Evolutionary conservation across 2,888 invertebrate species (phyloP).

Genomic region (Plagiodera versicolora): DNA sequence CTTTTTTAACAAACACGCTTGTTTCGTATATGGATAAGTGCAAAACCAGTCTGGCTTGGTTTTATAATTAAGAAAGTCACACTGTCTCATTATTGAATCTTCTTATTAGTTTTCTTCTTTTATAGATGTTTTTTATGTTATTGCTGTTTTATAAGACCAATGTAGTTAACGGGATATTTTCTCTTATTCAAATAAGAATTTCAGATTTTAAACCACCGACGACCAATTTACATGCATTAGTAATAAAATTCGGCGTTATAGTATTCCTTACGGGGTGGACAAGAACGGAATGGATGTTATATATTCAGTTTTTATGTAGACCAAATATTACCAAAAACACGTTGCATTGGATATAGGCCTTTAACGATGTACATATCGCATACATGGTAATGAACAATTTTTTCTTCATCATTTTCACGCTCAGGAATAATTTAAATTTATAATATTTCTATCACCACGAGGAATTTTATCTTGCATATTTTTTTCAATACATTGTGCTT

Average conservation of each 20-base stretch:
- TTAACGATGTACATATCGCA: no score
- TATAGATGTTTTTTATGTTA: constrained; percentile 27
- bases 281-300: no score
- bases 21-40: constrained; percentile 30
- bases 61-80: constrained; percentile 39
- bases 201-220: constrained; percentile 17
- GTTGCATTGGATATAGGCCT: no score
- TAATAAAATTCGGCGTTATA: constrained; percentile 14
- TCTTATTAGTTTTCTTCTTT: constrained; percentile 35
- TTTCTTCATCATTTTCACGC: no score
- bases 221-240: constrained; percentile 23
- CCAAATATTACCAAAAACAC: no score
- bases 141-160: constrained; percentile 18
- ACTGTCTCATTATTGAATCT: constrained; percentile 39
- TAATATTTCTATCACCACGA: no score
- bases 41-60: constrained; percentile 36
- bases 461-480: no score
- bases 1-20: constrained; percentile 31
- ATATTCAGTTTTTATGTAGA: no score
- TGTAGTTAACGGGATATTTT: constrained; percentile 17
- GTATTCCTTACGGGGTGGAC: no score
- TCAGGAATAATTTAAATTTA: no score
- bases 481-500: no score
- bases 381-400: no score
- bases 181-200: constrained; percentile 30